These are phyloP conservation scores for Montipora capricornis DNA, from an alignment of 64 coral and sea anemone species.

Conservation along the genomic window DNA sequence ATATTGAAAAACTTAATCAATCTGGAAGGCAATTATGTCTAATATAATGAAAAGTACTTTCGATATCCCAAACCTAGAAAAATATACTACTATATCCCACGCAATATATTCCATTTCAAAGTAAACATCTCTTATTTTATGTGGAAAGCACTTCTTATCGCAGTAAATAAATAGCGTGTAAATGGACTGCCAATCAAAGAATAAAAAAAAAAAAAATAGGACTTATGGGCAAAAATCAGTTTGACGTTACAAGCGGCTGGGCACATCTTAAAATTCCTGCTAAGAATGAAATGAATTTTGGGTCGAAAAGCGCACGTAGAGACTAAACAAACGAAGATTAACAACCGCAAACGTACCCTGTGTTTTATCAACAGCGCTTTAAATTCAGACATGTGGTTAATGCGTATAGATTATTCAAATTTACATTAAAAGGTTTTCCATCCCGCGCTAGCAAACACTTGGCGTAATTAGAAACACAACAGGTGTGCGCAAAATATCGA, in stretches of 20 bases:
- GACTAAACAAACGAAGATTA: too few species aligned
- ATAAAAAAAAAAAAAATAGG: not conserved
- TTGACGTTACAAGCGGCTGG: too few species aligned
- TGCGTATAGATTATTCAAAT: not conserved
- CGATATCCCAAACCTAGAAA: not conserved
- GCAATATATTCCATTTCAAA: not conserved
- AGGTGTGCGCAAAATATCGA: not conserved
- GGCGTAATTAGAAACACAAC: slow-evolving; percentile 6
- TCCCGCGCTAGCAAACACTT: not conserved
- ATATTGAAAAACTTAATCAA: not conserved
- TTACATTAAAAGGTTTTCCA: slow-evolving; percentile 14
- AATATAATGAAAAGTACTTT: too few species aligned
- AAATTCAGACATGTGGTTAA: not conserved
- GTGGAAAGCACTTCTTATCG: not conserved
- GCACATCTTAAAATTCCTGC: not conserved
- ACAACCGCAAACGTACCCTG: not conserved
- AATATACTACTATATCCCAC: not conserved
- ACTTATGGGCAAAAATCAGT: too few species aligned
- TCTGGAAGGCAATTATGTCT: not conserved
- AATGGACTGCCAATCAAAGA: not conserved
- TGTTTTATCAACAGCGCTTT: slow-evolving; percentile 13
- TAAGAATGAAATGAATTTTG: not conserved
- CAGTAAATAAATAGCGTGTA: not conserved
- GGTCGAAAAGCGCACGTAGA: not conserved
- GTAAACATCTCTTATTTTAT: not conserved